These are phyloP conservation scores for Antheraea mylitta DNA, from an alignment of 1,140 invertebrate genomes.

Conservation along the genomic window DNA sequence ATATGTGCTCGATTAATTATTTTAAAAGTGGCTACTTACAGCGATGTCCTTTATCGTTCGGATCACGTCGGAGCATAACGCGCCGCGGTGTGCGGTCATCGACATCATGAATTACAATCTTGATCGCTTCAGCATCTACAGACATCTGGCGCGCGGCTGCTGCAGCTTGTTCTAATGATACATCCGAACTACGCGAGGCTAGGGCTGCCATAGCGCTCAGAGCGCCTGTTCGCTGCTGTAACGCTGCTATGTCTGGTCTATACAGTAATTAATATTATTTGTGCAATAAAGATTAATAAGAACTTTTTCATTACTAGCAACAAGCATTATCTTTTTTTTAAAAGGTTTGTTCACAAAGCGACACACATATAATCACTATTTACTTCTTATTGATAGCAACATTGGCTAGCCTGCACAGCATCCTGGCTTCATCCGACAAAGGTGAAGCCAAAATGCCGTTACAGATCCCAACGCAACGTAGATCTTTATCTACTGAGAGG, in stretches of 20 bases:
- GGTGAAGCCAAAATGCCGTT: too few species aligned
- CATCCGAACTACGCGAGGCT: conserved; percentile 43
- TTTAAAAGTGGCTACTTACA: conserved; percentile 81
- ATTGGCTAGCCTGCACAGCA: too few species aligned
- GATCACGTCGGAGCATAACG: conserved; percentile 87
- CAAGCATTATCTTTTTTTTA: too few species aligned
- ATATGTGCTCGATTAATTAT: too few species aligned
- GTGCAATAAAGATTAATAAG: too few species aligned
- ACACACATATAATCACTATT: too few species aligned
- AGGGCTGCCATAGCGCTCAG: conserved; percentile 56
- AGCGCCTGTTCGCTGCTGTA: conserved; percentile 79
- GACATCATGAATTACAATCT: conserved; percentile 95
- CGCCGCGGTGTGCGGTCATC: conserved; percentile 87
- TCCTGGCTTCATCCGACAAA: too few species aligned
- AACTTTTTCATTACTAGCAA: too few species aligned
- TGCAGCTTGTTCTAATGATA: conserved; percentile 37
- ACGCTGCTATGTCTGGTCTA: conserved; percentile 87
- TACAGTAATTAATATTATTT: not conserved
- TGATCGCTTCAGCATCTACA: conserved; percentile 93
- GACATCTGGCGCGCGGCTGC: conserved; percentile 86
- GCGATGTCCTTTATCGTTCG: conserved; percentile 91
- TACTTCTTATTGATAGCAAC: too few species aligned
- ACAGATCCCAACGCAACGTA: too few species aligned
- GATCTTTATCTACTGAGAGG: too few species aligned
- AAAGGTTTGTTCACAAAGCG: too few species aligned